Percentiles rank a stretch among this genome's conserved stretches.
Evolutionary conservation across 92 coral and sea anemone genomes (phyloP).

Genomic region (Pocillopora grandis): DNA sequence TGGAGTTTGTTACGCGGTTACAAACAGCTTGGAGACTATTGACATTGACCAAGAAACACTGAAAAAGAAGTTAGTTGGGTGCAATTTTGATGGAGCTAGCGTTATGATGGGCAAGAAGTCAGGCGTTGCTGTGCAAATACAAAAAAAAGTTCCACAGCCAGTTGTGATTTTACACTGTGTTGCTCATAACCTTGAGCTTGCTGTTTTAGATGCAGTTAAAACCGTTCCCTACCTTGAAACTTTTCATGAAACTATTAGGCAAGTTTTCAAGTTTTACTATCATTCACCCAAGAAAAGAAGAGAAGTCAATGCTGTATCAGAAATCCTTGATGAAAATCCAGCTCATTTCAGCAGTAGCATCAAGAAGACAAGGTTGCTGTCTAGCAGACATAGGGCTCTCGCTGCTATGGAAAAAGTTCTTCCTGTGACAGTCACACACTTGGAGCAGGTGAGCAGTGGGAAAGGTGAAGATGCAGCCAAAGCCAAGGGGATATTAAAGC

Average conservation of each 20-base stretch:
- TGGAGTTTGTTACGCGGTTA: constrained; percentile 11
- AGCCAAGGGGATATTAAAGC: constrained; percentile 22
- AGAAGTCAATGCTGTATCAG: constrained; percentile 16
- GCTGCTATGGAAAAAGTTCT: no score
- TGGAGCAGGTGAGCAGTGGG: constrained; percentile 24
- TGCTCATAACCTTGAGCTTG: no score
- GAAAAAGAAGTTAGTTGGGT: constrained; percentile 23
- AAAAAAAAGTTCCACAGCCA: no score
- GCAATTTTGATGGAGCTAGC: constrained; percentile 47
- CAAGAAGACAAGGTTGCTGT: no score
- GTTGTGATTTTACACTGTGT: no score
- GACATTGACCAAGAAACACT: constrained; percentile 9
- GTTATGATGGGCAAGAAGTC: constrained; percentile 28
- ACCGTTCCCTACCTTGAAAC: no score
- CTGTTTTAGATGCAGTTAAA: no score
- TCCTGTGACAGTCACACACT: background rate
- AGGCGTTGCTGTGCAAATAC: background rate
- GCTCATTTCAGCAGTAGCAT: no score
- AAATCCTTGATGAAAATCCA: constrained; percentile 1
- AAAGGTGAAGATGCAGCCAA: constrained; percentile 34
- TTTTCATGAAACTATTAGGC: no score
- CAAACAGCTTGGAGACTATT: background rate
- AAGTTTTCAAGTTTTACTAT: background rate
- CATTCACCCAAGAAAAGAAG: constrained; percentile 38
- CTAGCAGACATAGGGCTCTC: no score